Percentiles rank a stretch among this genome's conserved stretches.
These are phyloP conservation scores for Ips nitidus DNA, from an alignment of 1,140 invertebrate species.

Conservation along the genomic window DNA sequence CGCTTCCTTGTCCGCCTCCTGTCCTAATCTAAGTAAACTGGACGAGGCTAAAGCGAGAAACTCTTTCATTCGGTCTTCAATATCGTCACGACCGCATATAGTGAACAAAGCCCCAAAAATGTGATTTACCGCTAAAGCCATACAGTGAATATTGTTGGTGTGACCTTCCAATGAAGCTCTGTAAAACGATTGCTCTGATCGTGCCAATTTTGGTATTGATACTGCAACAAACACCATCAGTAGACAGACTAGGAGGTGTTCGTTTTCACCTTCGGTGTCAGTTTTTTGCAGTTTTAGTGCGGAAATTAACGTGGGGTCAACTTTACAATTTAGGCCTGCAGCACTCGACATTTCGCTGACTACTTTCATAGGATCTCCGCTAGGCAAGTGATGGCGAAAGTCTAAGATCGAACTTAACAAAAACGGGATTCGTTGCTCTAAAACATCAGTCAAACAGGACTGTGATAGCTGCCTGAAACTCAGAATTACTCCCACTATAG, in stretches of 20 bases:
- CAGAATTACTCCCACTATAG: constrained; percentile 96
- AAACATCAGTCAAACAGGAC: constrained; percentile 89
- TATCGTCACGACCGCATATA: constrained; percentile 91
- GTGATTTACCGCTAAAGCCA: constrained; percentile 94
- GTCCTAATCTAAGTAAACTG: constrained; percentile 88
- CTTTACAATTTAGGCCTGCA: constrained; percentile 87
- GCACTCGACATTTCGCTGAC: constrained; percentile 97
- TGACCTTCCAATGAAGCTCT: constrained; percentile 91
- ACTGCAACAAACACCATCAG: constrained; percentile 99
- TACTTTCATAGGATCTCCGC: constrained; percentile 87
- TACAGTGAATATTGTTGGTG: constrained; percentile 97
- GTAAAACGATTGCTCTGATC: constrained; percentile 86
- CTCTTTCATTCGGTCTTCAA: constrained; percentile 97
- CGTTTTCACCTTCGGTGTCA: constrained; percentile 74
- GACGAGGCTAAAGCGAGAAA: constrained; percentile 96
- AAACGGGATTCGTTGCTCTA: constrained; percentile 96
- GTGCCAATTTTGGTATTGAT: constrained; percentile 93
- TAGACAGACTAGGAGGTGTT: constrained; percentile 92
- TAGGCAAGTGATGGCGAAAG: constrained; percentile 90
- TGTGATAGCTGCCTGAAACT: constrained; percentile 93
- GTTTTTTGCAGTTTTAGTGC: constrained; percentile 86
- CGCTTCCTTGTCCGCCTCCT: constrained; percentile 93
- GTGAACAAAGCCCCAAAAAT: constrained; percentile 97
- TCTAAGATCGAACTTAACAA: constrained; percentile 92
- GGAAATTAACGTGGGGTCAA: constrained; percentile 91